Conservation (phyloP, 2,797 vertebrate species). For the Lepus townsendii region DNA sequence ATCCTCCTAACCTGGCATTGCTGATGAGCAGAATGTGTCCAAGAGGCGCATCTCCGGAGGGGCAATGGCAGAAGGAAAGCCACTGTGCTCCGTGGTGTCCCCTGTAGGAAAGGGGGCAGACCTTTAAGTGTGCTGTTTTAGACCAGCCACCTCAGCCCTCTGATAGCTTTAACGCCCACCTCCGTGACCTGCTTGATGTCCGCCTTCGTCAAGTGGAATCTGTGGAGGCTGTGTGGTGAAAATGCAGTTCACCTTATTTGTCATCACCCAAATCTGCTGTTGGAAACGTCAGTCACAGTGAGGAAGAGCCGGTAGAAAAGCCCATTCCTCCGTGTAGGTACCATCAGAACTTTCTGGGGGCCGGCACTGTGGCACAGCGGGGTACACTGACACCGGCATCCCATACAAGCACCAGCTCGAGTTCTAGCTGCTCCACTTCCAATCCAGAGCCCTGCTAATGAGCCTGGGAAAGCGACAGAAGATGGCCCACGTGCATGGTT, state of each 20-base stretch:
- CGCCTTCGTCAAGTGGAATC: background rate
- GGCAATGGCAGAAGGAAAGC: background rate
- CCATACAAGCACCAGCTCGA: no score
- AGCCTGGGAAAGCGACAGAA: no score
- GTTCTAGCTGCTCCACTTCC: no score
- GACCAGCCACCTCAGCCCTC: background rate
- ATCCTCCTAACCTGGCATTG: no score
- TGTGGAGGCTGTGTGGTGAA: background rate
- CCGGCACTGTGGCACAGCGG: no score
- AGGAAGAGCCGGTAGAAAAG: background rate
- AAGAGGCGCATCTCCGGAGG: accelerated
- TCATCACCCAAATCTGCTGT: background rate
- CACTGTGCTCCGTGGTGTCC: background rate
- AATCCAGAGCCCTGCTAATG: no score
- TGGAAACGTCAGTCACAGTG: background rate
- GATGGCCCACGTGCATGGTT: no score
- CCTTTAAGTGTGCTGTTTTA: background rate
- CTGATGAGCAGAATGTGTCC: background rate
- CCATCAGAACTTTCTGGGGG: background rate
- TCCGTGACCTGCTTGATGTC: background rate
- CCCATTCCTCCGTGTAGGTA: background rate
- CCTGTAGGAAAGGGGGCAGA: background rate
- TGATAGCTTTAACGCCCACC: background rate
- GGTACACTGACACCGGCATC: no score
- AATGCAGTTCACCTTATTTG: background rate